Base-by-base conservation (phyloP, 2,888 invertebrate genomes). In the Epistrophe grossulariae region DNA sequence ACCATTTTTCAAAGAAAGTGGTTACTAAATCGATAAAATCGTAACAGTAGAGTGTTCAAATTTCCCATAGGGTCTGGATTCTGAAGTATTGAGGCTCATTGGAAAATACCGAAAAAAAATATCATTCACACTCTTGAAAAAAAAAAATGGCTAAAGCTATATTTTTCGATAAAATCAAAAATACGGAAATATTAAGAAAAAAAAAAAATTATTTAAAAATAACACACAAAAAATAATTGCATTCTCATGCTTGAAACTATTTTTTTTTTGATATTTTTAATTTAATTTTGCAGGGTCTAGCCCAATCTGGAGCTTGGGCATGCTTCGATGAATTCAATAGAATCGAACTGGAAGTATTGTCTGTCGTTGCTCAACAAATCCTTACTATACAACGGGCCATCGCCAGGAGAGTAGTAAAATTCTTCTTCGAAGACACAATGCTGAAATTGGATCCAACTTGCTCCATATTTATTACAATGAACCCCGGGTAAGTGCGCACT, bases 321-420 rank as follows among this genome's bases (percentile, higher is more conserved):
- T 98, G 98, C 92, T 98, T 98, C 94, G 98, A 98, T 92, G 98
- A 98, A 93, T 98, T 99, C 94, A 98, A 98, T 93, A 95, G 98
- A 88, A 98, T 98, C 89, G 98, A 98, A 91, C 93, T 98, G 91
- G 98, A 98, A 92, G 98, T 98, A 79, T 93, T 99, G 78, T 98
- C 98, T 4, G 98, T 98, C 81, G 97, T 98, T 40, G 98, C 98
- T 28, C 98, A 98, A 93, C 98, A 98, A 94, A 98, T 99, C 92
- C 94, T 97, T 78, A 96, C 97, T 91, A 98, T 99, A 91, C 98
- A 98, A 94, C 95, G 96, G 90, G 98, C 98, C 0, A 96, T 98
- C 89, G 94, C 96, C 77, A 95, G 96, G 78, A 95, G 95, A 87
- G 94, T 97, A 90, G 96, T 97, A 91, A 95, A 95, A 88, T 98